A percentile compares a stretch with the other conserved stretches of the same genome.
These are phyloP conservation scores for Aradophagus sp. DNA, from an alignment of 1,140 invertebrate genomes.

Conservation along the genomic window DNA sequence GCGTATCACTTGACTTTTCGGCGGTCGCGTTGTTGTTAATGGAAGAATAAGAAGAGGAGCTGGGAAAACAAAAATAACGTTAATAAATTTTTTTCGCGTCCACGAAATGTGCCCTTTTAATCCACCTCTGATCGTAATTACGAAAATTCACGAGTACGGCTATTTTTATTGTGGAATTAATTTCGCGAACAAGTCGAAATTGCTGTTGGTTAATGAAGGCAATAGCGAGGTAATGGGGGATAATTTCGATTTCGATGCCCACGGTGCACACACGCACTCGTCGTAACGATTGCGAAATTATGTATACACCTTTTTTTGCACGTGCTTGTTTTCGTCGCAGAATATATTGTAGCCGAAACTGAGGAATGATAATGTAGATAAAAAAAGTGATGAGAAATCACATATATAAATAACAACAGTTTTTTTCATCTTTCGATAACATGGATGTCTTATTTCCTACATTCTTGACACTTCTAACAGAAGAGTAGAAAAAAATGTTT, in stretches of 20 bases:
- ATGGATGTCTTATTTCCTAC: too few species aligned
- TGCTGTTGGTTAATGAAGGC: constrained; percentile 24
- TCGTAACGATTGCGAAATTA: constrained; percentile 23
- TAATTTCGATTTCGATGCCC: constrained; percentile 39
- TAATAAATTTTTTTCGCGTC: too few species aligned
- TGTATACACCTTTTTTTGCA: constrained; percentile 11
- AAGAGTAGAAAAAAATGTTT: too few species aligned
- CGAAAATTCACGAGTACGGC: constrained; percentile 27
- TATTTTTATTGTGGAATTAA: constrained; percentile 41
- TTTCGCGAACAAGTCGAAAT: constrained; percentile 33
- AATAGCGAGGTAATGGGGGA: constrained; percentile 17
- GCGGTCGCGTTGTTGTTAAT: too few species aligned
- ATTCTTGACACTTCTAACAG: too few species aligned
- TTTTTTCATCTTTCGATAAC: too few species aligned
- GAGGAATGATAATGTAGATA: too few species aligned
- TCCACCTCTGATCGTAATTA: constrained; percentile 22
- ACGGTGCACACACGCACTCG: constrained; percentile 15
- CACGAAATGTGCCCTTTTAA: constrained; percentile 20
- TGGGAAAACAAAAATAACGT: too few species aligned
- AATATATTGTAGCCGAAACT: neutral
- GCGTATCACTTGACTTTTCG: too few species aligned
- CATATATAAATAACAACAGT: too few species aligned
- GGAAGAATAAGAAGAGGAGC: too few species aligned
- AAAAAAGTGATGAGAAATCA: too few species aligned
- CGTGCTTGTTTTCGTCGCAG: constrained; percentile 4